Base-by-base conservation (phyloP, 2,888 invertebrate species). In the Lomographa bimaculata region DNA sequence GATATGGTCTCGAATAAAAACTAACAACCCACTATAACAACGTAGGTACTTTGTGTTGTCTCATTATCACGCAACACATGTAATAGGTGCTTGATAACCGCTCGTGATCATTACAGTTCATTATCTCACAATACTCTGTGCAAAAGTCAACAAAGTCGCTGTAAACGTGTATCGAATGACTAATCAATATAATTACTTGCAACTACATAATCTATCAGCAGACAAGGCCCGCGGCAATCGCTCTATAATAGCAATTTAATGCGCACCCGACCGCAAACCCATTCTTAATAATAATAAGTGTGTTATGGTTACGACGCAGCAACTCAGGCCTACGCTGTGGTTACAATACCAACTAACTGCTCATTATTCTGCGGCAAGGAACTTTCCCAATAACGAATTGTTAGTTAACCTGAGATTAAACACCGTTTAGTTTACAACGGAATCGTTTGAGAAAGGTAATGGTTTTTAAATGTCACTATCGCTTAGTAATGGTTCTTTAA, bases 261-360 rank as follows among this genome's bases (percentile, higher is more conserved):
- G 64, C 63, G 61, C 55, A 64, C 63, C 63, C 60, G 61, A 72
- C 72, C 73, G 66, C 71, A 60, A 65, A 71, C 74, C 71, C 68
- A 56, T 70, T 74, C 65, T 73, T 79, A 79, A 81, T 81, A 75
- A 79, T 77, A n/a, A 76, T 75, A 73, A 78, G 68, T 69, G 65
- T 64, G n/a, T n/a, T n/a, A n/a, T n/a, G n/a, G 67, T 70, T 71
- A 68, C 57, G 12, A 7, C 64, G 64, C 64, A 14, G 28, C 12
- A 41, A 34, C 46, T 44, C 11, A 27, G 19, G 12, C 12, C 9
- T 29, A 29, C 16, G 7, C 42, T 43, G 10, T 8, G 30, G 20
- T 21, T 28, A 32, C 32, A 16, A 27, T 28, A 23, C 21, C 2
- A 8, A 23, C 36, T 12, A 26, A 18, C 29, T 29, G 20, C 10